These are phyloP conservation scores for Germaria angustata DNA, from an alignment of 2,888 invertebrate genomes.

Conservation along the genomic window DNA sequence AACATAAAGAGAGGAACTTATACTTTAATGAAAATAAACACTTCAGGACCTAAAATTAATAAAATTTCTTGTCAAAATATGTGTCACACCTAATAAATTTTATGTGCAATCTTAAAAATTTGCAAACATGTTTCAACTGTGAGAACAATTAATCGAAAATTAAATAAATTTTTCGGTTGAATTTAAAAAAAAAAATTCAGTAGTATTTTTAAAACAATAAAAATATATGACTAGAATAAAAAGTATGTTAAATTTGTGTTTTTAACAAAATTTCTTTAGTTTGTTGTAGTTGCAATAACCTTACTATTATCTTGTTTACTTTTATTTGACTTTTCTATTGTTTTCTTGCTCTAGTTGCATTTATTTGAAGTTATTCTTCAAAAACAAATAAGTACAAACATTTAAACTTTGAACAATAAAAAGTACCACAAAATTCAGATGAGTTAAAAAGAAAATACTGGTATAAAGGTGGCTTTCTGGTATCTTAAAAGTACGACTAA, in stretches of 20 bases:
- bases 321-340: conserved; percentile 7
- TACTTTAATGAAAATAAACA: no score
- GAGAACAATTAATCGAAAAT: conserved; percentile 13
- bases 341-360: neutral
- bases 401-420: neutral
- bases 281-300: conserved; percentile 8
- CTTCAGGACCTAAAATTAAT: no score
- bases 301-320: neutral
- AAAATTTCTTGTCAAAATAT: no score
- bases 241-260: neutral
- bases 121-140: neutral
- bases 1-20: no score
- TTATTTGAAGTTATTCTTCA: conserved; percentile 2
- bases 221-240: neutral
- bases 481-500: neutral
- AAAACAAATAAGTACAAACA: neutral
- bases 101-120: neutral
- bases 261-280: neutral
- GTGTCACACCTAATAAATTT: neutral
- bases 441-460: neutral
- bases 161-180: neutral
- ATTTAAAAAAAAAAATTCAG: neutral
- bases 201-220: conserved; percentile 6
- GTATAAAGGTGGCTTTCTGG: neutral
- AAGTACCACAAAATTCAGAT: neutral